Conservation (phyloP, 2,888 invertebrate species). For the Hydroisotoma schaefferi region DNA sequence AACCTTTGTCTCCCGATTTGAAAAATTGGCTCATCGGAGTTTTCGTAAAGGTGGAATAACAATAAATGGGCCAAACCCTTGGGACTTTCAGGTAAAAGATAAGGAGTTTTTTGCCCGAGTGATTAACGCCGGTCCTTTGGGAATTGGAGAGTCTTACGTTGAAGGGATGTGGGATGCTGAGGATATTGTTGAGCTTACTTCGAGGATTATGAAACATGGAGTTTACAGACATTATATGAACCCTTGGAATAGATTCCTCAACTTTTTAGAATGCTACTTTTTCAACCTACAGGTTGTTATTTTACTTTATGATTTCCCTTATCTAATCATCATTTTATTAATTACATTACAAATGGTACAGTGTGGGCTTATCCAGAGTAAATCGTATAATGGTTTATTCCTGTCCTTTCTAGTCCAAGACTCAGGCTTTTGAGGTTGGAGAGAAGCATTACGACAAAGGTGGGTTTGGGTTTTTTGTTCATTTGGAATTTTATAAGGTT, state of each 20-base stretch:
- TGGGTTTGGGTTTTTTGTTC: neutral
- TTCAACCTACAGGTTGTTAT: constrained; percentile 32
- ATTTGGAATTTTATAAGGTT: neutral
- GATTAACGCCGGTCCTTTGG: constrained; percentile 13
- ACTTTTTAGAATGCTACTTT: constrained; percentile 21
- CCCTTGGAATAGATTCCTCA: constrained; percentile 26
- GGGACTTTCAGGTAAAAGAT: constrained; percentile 24
- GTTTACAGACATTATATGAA: constrained; percentile 17
- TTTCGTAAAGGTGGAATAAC: constrained; percentile 7
- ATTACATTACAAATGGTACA: too few relatives aligned
- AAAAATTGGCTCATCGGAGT: neutral
- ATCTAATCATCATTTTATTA: too few relatives aligned
- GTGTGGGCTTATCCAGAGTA: too few relatives aligned
- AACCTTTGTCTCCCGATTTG: neutral
- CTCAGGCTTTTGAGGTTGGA: constrained; percentile 25
- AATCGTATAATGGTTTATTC: too few relatives aligned
- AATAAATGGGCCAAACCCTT: constrained; percentile 25
- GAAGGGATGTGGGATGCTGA: constrained; percentile 28
- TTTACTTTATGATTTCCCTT: too few relatives aligned
- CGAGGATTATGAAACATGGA: constrained; percentile 13
- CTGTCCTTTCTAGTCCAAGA: too few relatives aligned
- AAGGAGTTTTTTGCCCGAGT: constrained; percentile 19
- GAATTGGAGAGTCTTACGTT: constrained; percentile 24
- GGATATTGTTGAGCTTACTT: constrained; percentile 28
- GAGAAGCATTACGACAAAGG: constrained; percentile 28